Conservation (phyloP, 92 coral and sea anemone genomes). For the Scolanthus callimorphus region DNA sequence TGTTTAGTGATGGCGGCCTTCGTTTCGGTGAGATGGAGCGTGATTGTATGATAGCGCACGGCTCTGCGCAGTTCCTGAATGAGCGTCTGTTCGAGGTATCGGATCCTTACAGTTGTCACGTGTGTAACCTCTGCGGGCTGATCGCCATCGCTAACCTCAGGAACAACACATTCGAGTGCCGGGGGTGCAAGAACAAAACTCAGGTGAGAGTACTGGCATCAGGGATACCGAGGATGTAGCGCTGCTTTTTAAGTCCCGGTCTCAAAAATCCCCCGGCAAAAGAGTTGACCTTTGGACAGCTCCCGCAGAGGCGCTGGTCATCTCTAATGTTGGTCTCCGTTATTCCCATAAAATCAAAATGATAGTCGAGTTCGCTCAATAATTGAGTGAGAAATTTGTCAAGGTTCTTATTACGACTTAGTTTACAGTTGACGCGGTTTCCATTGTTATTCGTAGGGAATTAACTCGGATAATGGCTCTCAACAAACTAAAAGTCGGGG, state of each 20-base stretch:
- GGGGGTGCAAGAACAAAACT: slow-evolving; percentile 97
- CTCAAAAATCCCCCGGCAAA: too few species aligned
- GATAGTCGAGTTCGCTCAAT: background rate
- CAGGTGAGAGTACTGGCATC: too few species aligned
- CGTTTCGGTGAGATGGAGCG: slow-evolving; percentile 99
- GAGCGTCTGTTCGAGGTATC: slow-evolving; percentile 96
- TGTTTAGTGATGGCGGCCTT: slow-evolving; percentile 99
- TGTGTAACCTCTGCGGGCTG: slow-evolving; percentile 94
- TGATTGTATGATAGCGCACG: slow-evolving; percentile 98
- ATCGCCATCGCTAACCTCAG: slow-evolving; percentile 95
- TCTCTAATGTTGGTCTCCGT: too few species aligned
- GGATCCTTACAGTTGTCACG: slow-evolving; percentile 98
- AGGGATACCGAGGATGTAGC: too few species aligned
- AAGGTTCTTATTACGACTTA: background rate
- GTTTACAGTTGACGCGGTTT: too few species aligned
- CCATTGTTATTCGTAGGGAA: too few species aligned
- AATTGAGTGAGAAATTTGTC: background rate
- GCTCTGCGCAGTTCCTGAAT: slow-evolving; percentile 98
- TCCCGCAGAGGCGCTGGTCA: too few species aligned
- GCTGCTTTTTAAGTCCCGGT: too few species aligned
- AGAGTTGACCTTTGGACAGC: too few species aligned
- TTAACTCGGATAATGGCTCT: too few species aligned
- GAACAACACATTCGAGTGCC: slow-evolving; percentile 93
- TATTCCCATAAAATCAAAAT: background rate
- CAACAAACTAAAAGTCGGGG: too few species aligned